phyloP scores from a whole-genome alignment of 1,140 invertebrate genomes.

The Plectus sambesii region DNA sequence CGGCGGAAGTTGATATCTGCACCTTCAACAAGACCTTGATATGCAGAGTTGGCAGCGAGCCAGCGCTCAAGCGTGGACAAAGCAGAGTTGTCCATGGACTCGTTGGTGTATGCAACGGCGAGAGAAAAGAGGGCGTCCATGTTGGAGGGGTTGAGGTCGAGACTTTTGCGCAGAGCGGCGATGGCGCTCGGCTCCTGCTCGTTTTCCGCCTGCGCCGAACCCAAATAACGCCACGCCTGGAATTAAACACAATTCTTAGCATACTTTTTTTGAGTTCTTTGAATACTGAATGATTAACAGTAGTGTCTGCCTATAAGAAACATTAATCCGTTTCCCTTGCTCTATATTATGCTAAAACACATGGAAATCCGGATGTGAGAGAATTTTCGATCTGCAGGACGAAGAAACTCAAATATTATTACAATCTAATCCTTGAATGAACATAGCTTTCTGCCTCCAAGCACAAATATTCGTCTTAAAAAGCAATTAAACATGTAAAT shows the following conservation, averaged over 20 bases:
- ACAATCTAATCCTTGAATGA: too few relatives aligned
- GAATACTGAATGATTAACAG: too few relatives aligned
- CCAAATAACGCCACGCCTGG: constrained; percentile 53
- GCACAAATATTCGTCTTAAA: too few relatives aligned
- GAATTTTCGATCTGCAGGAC: constrained; percentile 5
- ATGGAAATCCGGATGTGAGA: constrained; percentile 12
- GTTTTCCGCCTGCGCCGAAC: constrained; percentile 81
- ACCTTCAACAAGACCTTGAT: constrained; percentile 25
- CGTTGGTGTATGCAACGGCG: constrained; percentile 89
- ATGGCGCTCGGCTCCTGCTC: constrained; percentile 72
- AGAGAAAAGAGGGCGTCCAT: constrained; percentile 71
- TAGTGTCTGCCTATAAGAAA: too few relatives aligned
- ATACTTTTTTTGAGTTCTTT: constrained; percentile 7
- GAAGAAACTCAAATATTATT: constrained; percentile 1
- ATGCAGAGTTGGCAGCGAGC: too few relatives aligned
- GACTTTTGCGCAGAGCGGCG: constrained; percentile 69
- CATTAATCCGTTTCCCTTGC: too few relatives aligned
- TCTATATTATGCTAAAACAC: not conserved
- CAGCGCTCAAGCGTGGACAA: constrained; percentile 34
- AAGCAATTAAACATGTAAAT: too few relatives aligned
- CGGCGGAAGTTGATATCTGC: constrained; percentile 1
- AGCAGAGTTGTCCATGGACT: constrained; percentile 51
- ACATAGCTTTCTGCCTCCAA: too few relatives aligned
- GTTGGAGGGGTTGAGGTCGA: constrained; percentile 69
- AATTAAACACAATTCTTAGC: constrained; percentile 7